phyloP scores from a whole-genome alignment of 2,888 invertebrate genomes.

The Lapara coniferarum region DNA sequence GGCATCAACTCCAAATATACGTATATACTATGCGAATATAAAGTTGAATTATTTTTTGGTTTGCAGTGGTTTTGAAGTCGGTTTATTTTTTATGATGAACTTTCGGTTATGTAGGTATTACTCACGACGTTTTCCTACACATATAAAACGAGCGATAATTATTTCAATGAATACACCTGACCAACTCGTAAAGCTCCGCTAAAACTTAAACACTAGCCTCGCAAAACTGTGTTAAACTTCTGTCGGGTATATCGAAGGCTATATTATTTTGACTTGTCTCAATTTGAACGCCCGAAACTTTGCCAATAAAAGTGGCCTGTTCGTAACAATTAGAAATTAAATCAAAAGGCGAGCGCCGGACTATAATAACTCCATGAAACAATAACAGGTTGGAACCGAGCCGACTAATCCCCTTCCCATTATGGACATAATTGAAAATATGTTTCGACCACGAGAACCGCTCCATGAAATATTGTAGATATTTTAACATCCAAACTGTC shows the following conservation, averaged over 20 bases:
- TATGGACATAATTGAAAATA: constrained; percentile 10
- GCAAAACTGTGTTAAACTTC: too few relatives aligned
- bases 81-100: too few relatives aligned
- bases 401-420: constrained; percentile 1
- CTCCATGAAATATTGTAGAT: neutral
- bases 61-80: too few relatives aligned
- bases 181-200: too few relatives aligned
- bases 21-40: too few relatives aligned
- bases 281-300: neutral
- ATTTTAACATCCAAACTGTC: neutral
- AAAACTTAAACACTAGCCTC: too few relatives aligned
- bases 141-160: too few relatives aligned
- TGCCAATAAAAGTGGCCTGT: constrained; percentile 24
- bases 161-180: too few relatives aligned
- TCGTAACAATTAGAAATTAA: constrained; percentile 26
- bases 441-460: neutral
- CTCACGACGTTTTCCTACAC: too few relatives aligned
- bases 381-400: neutral
- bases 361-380: constrained; percentile 9
- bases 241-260: neutral
- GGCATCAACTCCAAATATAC: too few relatives aligned
- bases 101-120: too few relatives aligned
- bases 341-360: neutral
- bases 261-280: neutral
- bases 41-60: too few relatives aligned